These are phyloP conservation scores for Chiloscyllium punctatum DNA, from an alignment of 2,797 vertebrate species.

Conservation along the genomic window DNA sequence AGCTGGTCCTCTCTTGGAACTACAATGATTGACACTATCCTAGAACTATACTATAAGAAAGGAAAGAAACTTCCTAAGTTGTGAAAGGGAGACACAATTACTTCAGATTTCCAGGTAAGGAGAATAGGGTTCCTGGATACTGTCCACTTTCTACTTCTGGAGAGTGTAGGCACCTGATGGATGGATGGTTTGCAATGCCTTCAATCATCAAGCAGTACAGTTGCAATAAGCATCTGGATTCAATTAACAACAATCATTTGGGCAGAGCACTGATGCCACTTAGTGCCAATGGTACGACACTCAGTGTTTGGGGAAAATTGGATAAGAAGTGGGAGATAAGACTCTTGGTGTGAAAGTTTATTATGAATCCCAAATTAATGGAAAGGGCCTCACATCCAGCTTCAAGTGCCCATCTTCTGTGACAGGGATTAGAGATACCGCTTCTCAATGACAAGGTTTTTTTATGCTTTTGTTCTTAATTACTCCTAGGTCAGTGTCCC, in stretches of 20 bases:
- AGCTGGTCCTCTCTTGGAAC: not conserved
- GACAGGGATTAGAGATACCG: not conserved
- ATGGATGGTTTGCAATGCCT: too few species aligned
- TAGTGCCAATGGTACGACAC: not conserved
- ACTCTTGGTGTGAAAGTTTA: not conserved
- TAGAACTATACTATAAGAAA: not conserved
- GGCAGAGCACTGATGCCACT: not conserved
- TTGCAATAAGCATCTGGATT: not conserved
- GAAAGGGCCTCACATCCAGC: not conserved
- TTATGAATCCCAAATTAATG: not conserved
- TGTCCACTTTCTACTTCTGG: not conserved
- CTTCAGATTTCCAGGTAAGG: not conserved
- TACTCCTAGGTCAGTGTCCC: not conserved
- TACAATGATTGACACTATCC: not conserved
- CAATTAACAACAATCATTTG: not conserved
- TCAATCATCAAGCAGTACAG: not conserved
- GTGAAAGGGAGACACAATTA: not conserved
- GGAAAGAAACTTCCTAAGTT: not conserved
- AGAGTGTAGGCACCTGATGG: not conserved
- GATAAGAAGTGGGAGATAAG: not conserved
- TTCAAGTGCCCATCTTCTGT: not conserved
- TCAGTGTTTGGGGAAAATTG: not conserved
- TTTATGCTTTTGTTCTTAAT: not conserved
- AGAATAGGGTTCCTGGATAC: not conserved
- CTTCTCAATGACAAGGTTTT: not conserved